Evolutionary conservation across 2,888 invertebrate genomes (phyloP).

Genomic region (Steinernema scapterisci): DNA sequence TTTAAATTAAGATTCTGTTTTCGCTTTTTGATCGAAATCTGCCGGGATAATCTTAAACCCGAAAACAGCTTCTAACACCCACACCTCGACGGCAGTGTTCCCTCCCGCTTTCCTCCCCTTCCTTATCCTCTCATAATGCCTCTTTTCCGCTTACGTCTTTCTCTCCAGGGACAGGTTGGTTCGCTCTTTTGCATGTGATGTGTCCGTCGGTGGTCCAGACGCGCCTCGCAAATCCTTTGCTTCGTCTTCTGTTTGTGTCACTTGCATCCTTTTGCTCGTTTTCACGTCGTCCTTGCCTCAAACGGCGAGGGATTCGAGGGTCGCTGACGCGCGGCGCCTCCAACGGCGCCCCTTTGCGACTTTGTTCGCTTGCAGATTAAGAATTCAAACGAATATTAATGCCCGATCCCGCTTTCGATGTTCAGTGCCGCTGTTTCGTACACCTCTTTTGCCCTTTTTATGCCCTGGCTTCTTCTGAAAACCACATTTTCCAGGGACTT

Average conservation of each 20-base stretch:
- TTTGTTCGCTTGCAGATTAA: neutral
- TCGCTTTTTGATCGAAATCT: neutral
- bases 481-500: constrained; percentile 78
- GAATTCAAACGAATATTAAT: constrained; percentile 11
- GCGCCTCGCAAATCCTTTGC: neutral
- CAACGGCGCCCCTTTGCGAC: too few relatives aligned
- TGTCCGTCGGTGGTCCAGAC: neutral
- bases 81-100: neutral
- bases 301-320: too few relatives aligned
- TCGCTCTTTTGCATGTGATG: constrained; percentile 30
- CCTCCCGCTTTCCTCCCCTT: neutral
- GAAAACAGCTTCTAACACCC: too few relatives aligned
- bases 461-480: constrained; percentile 1
- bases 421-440: neutral
- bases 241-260: too few relatives aligned
- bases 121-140: constrained; percentile 15
- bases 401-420: neutral
- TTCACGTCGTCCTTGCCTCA: too few relatives aligned
- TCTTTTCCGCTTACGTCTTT: constrained; percentile 30
- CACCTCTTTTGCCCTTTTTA: neutral
- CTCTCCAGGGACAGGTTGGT: constrained; percentile 39
- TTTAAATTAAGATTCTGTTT: too few relatives aligned
- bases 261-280: too few relatives aligned
- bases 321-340: too few relatives aligned
- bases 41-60: too few relatives aligned